These are phyloP conservation scores for Phymanthus crucifer DNA, from an alignment of 92 coral and sea anemone genomes.

Conservation along the genomic window DNA sequence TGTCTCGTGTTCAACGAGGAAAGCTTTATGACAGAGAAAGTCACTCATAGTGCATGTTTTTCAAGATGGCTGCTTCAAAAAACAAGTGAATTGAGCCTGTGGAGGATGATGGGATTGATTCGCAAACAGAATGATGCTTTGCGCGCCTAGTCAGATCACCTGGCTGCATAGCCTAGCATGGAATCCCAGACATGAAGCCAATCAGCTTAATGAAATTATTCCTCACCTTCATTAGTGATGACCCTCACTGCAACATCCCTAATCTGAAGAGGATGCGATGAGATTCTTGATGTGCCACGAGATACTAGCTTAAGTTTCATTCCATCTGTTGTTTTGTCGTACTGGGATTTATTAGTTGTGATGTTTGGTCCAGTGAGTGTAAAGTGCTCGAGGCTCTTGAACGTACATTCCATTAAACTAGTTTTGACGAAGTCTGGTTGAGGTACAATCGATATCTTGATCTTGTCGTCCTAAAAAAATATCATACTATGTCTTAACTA, in stretches of 20 bases:
- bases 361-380: conserved; percentile 66
- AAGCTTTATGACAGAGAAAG: too few relatives aligned
- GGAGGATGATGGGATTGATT: too few relatives aligned
- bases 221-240: conserved; percentile 41
- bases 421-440: conserved; percentile 56
- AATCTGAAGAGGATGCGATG: conserved; percentile 61
- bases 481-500: background rate
- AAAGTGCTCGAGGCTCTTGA: conserved; percentile 50
- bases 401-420: conserved; percentile 43
- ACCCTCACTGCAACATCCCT: conserved; percentile 41
- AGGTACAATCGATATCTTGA: conserved; percentile 56
- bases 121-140: too few relatives aligned
- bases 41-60: too few relatives aligned
- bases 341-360: conserved; percentile 46
- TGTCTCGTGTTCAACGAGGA: too few relatives aligned
- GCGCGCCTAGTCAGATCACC: too few relatives aligned
- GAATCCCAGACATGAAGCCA: too few relatives aligned
- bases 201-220: background rate
- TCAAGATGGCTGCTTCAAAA: too few relatives aligned
- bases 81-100: too few relatives aligned
- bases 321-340: conserved; percentile 50
- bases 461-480: conserved; percentile 43
- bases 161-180: too few relatives aligned
- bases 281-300: conserved; percentile 49
- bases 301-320: conserved; percentile 50